A percentile compares a stretch with the other conserved stretches of the same genome.
Conservation (phyloP, 2,888 invertebrate species). For the Clanis bilineata region DNA sequence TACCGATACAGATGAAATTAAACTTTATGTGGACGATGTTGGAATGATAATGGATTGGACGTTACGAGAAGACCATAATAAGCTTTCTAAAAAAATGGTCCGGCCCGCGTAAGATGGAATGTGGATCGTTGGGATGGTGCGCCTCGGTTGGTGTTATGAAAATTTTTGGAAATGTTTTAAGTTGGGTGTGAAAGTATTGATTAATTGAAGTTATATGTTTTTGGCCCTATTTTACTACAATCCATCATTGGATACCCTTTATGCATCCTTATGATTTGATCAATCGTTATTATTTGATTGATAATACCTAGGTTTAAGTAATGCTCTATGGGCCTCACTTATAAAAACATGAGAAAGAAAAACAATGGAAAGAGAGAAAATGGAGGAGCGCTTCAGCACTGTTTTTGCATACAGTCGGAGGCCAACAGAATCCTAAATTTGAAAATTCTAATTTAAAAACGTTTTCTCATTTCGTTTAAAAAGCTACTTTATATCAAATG, state of each 20-base stretch:
- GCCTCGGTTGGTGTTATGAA: conserved; percentile 41
- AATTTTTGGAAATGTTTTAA: conserved; percentile 33
- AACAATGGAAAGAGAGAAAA: no score
- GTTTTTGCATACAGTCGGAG: no score
- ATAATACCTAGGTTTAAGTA: background rate
- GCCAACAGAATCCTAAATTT: no score
- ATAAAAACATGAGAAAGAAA: no score
- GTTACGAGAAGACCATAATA: conserved; percentile 43
- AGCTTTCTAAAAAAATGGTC: conserved; percentile 76
- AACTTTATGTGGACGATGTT: conserved; percentile 29
- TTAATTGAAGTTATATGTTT: background rate
- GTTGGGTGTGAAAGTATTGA: background rate
- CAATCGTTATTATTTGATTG: no score
- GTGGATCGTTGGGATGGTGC: conserved; percentile 52
- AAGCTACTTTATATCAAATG: no score
- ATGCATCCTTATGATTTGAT: background rate
- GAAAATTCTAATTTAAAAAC: no score
- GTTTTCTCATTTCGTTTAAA: no score
- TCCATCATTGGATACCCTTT: background rate
- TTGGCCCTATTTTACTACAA: background rate
- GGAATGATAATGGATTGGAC: conserved; percentile 31
- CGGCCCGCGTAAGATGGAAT: conserved; percentile 68
- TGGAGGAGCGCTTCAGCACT: no score
- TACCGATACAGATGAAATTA: conserved; percentile 25
- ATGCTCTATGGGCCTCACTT: no score